phyloP scores from a whole-genome alignment of 1,140 invertebrate genomes.

The Formica selysi region DNA sequence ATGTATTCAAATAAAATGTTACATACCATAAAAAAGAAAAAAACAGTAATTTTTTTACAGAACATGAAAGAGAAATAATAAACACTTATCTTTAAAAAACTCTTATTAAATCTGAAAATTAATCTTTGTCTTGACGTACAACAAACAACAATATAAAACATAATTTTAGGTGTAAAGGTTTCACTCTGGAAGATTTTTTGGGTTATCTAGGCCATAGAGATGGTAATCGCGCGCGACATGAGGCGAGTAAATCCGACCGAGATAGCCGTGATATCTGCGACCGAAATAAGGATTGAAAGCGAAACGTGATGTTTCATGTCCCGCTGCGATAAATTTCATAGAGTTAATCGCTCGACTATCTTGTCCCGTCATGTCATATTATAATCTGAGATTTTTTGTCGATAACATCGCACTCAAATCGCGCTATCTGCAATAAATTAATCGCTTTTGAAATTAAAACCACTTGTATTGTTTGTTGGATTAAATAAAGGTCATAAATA shows the following conservation, averaged over 20 bases:
- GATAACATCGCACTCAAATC: background rate
- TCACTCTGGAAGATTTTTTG: constrained; percentile 59
- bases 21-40: background rate
- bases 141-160: background rate
- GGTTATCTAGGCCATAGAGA: constrained; percentile 63
- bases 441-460: constrained; percentile 11
- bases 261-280: constrained; percentile 58
- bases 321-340: constrained; percentile 52
- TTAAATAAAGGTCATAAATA: constrained; percentile 21
- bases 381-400: background rate
- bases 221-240: constrained; percentile 41
- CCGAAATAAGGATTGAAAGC: constrained; percentile 60
- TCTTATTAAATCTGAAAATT: constrained; percentile 7
- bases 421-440: background rate
- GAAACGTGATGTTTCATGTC: constrained; percentile 56
- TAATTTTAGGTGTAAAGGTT: constrained; percentile 50
- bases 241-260: constrained; percentile 41
- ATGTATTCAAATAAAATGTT: background rate
- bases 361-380: constrained; percentile 2
- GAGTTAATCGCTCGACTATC: constrained; percentile 32
- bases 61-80: background rate
- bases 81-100: background rate
- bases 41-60: background rate
- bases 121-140: background rate
- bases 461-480: background rate